Base-by-base conservation (phyloP, 2,888 invertebrate genomes). In the Ectemnius cavifrons region DNA sequence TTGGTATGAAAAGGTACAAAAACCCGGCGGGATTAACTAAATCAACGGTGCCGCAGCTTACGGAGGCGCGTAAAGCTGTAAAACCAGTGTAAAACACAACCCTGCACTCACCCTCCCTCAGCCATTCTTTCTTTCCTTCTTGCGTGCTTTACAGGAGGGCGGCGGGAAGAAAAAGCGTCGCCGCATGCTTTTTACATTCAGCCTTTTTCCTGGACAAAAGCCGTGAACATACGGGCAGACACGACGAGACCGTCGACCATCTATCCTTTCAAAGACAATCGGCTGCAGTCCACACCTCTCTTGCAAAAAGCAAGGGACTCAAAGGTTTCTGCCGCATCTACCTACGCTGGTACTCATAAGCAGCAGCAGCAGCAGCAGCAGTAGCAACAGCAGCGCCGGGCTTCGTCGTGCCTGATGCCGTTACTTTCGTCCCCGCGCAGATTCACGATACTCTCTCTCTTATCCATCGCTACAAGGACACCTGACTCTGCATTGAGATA, bases 161-260 rank as follows among this genome's bases (percentile, higher is more conserved):
- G 5, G 45, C 23, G 28, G 47, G 56, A 59, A 63, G 60, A 74
- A 74, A 71, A 67, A 74, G 65, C 66, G 47, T 76, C 66, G 60
- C 66, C 68, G 69, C 65, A 63, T 37, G 71, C 71, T 76, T 76
- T 71, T 73, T 71, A 66, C 66, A 69, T 67, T 67, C 76, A 73
- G 57, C 45, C 67, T 76, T 73, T 76, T 78, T 67, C 71, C 68
- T 68, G 62, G 66, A 73, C 75, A 73, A 75, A 78, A 37, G 71
- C 66, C 56, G 46, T 49, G 57, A 52, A 56, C 67, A 61, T 62
- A 65, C 69, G 59, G 65, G 63, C 65, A 69, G 73, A 73, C 37
- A 37, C 59, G 62, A 56, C 52, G 69, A 62, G 58, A 64, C 71
- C 62, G 37, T 52, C 65, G 58, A 69, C 60, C 68, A 65, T 63